Conservation (phyloP, 2,888 invertebrate genomes). For the Griposia aprilina region DNA sequence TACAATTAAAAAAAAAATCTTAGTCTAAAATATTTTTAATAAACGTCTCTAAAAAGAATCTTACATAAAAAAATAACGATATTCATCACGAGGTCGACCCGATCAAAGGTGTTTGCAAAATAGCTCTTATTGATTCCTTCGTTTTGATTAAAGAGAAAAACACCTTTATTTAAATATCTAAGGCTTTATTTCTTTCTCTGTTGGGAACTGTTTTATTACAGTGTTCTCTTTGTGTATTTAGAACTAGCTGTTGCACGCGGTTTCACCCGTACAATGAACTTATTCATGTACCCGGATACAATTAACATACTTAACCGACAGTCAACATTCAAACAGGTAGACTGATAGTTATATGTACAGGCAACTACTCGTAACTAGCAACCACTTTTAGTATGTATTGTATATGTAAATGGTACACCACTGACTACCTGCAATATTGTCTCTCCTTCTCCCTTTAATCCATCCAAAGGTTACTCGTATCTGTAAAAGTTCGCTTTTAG, state of each 20-base stretch:
- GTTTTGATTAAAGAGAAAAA: slow-evolving; percentile 46
- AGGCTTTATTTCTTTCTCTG: slow-evolving; percentile 10
- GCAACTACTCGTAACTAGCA: background rate
- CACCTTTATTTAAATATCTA: slow-evolving; percentile 31
- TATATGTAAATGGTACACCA: no score
- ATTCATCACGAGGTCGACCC: background rate
- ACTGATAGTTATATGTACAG: no score
- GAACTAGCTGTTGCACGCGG: background rate
- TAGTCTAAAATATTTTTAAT: slow-evolving; percentile 16
- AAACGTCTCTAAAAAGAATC: slow-evolving; percentile 5
- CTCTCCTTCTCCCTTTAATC: no score
- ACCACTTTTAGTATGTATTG: background rate
- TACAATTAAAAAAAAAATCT: slow-evolving; percentile 28
- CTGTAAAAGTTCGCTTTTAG: no score
- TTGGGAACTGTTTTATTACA: background rate
- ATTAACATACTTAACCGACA: background rate
- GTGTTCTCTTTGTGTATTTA: background rate
- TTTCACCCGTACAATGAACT: background rate
- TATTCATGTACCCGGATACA: background rate
- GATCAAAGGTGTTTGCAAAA: slow-evolving; percentile 57
- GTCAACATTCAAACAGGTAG: background rate
- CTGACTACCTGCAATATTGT: no score
- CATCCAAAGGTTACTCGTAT: no score
- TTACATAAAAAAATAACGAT: slow-evolving; percentile 43
- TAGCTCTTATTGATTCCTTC: slow-evolving; percentile 48